Conservation (phyloP, 2,888 invertebrate genomes). For the Steinernema hermaphroditum region DNA sequence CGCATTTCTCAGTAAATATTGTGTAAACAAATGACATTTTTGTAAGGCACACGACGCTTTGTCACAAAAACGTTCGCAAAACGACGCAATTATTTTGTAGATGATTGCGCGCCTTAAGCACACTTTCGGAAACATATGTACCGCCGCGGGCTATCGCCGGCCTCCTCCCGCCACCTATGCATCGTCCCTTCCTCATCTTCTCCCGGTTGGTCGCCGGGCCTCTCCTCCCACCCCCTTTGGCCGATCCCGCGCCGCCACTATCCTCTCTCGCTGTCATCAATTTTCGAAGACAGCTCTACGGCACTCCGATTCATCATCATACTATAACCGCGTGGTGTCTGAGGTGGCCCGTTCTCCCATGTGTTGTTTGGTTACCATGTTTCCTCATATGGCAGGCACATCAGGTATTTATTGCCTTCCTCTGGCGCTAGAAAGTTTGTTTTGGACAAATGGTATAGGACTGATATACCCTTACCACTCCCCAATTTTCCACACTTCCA, state of each 20-base stretch:
- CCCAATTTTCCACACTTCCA: too few species aligned
- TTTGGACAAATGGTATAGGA: too few species aligned
- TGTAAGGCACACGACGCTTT: constrained; percentile 28
- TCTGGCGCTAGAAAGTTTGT: too few species aligned
- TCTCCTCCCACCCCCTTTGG: not conserved
- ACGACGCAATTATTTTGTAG: constrained; percentile 29
- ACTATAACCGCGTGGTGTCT: constrained; percentile 22
- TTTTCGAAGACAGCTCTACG: constrained; percentile 18
- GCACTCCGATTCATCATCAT: constrained; percentile 31
- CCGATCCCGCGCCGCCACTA: not conserved
- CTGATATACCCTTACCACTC: too few species aligned
- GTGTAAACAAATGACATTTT: constrained; percentile 30
- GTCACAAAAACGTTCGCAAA: constrained; percentile 14
- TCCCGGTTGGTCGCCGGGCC: not conserved
- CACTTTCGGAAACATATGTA: constrained; percentile 29
- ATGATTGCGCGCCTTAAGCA: constrained; percentile 29
- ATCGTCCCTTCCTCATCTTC: not conserved
- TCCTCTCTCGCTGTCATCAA: constrained; percentile 6
- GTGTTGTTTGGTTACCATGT: too few species aligned
- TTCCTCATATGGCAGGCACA: too few species aligned
- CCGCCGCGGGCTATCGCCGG: not conserved
- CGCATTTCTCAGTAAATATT: not conserved
- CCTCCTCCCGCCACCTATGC: not conserved
- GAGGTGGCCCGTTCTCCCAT: not conserved
- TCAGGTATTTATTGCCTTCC: too few species aligned